phyloP scores from a whole-genome alignment of 2,113 vertebrate species.

The Calyptomena viridis region DNA sequence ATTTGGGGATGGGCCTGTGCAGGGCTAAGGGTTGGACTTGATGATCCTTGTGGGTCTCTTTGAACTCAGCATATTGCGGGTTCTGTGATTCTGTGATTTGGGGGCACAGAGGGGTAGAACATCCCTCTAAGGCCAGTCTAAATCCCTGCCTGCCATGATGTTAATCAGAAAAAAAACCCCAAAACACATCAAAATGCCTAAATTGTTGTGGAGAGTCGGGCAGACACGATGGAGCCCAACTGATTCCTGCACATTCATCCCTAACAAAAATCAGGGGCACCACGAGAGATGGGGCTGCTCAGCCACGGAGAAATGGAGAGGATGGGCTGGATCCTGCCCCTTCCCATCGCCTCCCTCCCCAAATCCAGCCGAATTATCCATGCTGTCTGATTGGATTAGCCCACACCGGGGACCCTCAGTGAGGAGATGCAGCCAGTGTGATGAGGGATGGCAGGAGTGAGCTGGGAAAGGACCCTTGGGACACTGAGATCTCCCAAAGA shows the following conservation, averaged over 20 bases:
- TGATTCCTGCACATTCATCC: not conserved
- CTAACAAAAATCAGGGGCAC: not conserved
- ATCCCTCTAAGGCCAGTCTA: not conserved
- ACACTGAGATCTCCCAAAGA: not conserved
- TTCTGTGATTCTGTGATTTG: not conserved
- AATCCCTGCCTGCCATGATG: rapidly evolving
- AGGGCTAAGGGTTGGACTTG: not conserved
- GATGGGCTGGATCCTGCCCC: not conserved
- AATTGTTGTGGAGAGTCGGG: not conserved
- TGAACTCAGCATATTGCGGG: not conserved
- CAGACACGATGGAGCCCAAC: rapidly evolving
- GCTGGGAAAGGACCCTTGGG: not conserved
- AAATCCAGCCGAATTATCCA: not conserved
- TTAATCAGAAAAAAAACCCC: not conserved
- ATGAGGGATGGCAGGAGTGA: not conserved
- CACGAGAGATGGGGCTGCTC: not conserved
- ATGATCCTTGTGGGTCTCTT: not conserved
- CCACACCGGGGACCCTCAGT: not conserved
- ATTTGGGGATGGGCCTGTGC: not conserved
- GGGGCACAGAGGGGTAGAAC: not conserved
- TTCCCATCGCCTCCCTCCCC: not conserved
- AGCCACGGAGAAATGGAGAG: rapidly evolving
- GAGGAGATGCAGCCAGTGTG: not conserved
- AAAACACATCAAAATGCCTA: not conserved
- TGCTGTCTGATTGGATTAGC: not conserved